Conservation (phyloP, 1,140 invertebrate genomes). For the Arion vulgaris region DNA sequence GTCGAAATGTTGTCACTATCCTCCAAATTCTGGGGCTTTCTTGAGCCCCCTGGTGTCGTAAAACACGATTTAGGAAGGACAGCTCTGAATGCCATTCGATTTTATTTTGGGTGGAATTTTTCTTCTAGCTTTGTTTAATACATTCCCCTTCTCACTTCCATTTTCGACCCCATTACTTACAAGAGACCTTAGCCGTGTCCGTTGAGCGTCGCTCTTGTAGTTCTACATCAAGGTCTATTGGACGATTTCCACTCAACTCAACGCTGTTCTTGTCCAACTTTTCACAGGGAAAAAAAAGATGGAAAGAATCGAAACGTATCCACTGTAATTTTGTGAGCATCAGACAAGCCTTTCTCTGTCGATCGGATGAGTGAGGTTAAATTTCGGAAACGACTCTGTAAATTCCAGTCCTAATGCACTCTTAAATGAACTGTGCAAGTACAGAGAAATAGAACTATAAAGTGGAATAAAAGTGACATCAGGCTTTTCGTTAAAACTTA, state of each 20-base stretch:
- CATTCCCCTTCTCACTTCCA: background rate
- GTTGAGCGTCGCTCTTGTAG: background rate
- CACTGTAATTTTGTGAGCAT: background rate
- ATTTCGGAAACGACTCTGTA: background rate
- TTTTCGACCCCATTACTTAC: background rate
- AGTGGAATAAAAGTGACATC: no score
- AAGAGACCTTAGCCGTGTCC: background rate
- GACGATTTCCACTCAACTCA: background rate
- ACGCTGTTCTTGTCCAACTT: background rate
- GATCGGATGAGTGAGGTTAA: background rate
- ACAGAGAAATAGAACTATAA: no score
- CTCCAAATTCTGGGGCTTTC: constrained; percentile 1
- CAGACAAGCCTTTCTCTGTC: background rate
- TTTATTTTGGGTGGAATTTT: background rate
- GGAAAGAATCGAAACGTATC: background rate
- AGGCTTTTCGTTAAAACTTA: no score
- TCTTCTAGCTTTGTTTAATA: background rate
- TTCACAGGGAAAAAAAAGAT: background rate
- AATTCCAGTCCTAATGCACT: background rate
- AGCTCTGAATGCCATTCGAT: background rate
- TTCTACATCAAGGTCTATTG: background rate
- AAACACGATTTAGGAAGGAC: constrained; percentile 16
- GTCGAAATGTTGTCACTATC: background rate
- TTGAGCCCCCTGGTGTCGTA: constrained; percentile 19
- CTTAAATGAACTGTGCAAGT: background rate